Evolutionary conservation across 2,888 invertebrate genomes (phyloP).

Genomic region (Xestoiulus laeticollis): DNA sequence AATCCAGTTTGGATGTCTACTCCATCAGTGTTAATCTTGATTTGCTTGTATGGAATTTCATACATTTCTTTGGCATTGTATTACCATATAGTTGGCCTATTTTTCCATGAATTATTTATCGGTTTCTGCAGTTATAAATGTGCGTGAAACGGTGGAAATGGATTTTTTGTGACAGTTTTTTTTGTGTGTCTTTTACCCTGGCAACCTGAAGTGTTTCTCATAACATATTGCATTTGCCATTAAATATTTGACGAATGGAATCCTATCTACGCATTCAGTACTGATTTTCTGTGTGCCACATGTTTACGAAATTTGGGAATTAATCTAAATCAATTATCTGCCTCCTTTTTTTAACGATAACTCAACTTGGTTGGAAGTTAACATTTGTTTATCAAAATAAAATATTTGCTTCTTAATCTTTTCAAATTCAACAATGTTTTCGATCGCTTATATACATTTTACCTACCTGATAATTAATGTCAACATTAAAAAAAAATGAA

Average conservation of each 20-base stretch:
- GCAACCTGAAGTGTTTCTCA: conserved; percentile 24
- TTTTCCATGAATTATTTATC: neutral
- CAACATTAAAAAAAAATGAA: no score
- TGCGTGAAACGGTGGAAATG: neutral
- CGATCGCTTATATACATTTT: no score
- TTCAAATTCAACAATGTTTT: no score
- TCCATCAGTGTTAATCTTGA: neutral
- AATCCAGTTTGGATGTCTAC: neutral
- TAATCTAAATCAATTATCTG: neutral
- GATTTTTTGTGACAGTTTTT: neutral
- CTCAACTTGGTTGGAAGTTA: neutral
- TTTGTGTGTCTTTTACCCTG: neutral
- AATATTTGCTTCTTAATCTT: no score
- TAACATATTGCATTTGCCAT: neutral
- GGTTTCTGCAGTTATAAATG: neutral
- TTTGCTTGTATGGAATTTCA: neutral
- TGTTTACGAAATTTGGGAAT: neutral
- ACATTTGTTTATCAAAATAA: no score
- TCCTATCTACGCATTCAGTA: neutral
- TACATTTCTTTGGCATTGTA: neutral
- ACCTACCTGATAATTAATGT: no score
- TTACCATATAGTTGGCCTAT: neutral
- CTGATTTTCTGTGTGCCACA: no score
- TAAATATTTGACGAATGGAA: neutral
- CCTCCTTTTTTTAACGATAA: neutral